phyloP scores from a whole-genome alignment of 2,113 vertebrate genomes.

The Sinocyclocheilus rhinocerous region DNA sequence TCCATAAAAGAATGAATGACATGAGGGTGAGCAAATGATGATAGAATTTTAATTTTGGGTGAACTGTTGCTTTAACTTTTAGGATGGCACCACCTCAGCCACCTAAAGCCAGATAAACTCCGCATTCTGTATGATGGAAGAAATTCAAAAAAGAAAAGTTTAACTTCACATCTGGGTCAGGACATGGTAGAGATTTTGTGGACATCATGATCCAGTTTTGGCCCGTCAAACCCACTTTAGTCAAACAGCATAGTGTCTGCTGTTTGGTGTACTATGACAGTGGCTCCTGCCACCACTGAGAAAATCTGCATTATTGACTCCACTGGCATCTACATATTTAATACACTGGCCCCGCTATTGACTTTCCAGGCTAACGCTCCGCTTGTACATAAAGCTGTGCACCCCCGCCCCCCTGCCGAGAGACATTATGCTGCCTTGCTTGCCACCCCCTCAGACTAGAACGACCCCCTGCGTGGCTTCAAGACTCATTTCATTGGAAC shows the following conservation, averaged over 20 bases:
- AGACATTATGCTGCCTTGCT: slow-evolving; percentile 21
- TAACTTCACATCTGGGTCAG: slow-evolving; percentile 46
- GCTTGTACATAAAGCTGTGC: slow-evolving; percentile 14
- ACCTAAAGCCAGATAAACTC: background rate
- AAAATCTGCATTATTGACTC: slow-evolving; percentile 61
- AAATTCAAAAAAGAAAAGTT: slow-evolving; percentile 5
- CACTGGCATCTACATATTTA: slow-evolving; percentile 57
- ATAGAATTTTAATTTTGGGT: no score
- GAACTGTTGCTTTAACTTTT: background rate
- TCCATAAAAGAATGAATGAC: no score
- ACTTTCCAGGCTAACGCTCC: slow-evolving; percentile 31
- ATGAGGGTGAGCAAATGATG: no score
- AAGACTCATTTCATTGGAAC: slow-evolving; percentile 22
- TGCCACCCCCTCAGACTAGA: slow-evolving; percentile 37
- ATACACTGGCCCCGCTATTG: slow-evolving; percentile 48
- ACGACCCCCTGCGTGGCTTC: slow-evolving; percentile 18
- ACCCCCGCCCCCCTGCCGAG: background rate
- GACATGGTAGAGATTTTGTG: slow-evolving; percentile 23
- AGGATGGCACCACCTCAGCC: background rate
- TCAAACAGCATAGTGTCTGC: slow-evolving; percentile 22
- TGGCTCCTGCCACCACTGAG: slow-evolving; percentile 30
- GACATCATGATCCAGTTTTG: slow-evolving; percentile 46
- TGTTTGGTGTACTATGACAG: slow-evolving; percentile 46
- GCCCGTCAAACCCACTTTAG: slow-evolving; percentile 30
- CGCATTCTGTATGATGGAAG: background rate